Evolutionary conservation across 2,113 vertebrate species (phyloP).

Genomic region (Ptilonorhynchus violaceus): DNA sequence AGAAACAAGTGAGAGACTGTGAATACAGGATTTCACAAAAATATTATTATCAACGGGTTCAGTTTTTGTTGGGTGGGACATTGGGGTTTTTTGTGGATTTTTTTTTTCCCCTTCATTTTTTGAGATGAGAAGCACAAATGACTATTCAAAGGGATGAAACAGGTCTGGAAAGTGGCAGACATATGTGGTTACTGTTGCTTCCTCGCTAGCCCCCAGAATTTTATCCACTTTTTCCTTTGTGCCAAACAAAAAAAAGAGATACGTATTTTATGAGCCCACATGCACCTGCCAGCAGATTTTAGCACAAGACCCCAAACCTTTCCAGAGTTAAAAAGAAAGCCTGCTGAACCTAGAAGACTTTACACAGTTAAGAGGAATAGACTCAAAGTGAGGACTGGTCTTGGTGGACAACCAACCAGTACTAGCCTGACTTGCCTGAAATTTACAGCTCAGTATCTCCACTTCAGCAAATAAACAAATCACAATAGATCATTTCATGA

Average conservation of each 20-base stretch:
- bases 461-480: neutral
- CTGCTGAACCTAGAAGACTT: neutral
- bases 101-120: neutral
- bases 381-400: neutral
- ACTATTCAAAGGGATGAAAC: neutral
- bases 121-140: neutral
- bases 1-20: neutral
- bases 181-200: neutral
- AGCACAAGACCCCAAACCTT: neutral
- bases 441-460: neutral
- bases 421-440: neutral
- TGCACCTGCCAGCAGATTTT: neutral
- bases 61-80: accelerated
- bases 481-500: neutral
- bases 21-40: neutral
- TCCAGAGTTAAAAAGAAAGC: neutral
- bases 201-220: neutral
- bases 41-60: neutral
- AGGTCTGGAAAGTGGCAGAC: neutral
- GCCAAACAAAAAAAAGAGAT: neutral
- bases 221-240: neutral
- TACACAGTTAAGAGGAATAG: neutral
- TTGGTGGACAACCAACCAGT: neutral
- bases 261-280: neutral
- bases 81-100: neutral